Evolutionary conservation across 2,888 invertebrate genomes (phyloP).

Genomic region (Mesochorus sp.): DNA sequence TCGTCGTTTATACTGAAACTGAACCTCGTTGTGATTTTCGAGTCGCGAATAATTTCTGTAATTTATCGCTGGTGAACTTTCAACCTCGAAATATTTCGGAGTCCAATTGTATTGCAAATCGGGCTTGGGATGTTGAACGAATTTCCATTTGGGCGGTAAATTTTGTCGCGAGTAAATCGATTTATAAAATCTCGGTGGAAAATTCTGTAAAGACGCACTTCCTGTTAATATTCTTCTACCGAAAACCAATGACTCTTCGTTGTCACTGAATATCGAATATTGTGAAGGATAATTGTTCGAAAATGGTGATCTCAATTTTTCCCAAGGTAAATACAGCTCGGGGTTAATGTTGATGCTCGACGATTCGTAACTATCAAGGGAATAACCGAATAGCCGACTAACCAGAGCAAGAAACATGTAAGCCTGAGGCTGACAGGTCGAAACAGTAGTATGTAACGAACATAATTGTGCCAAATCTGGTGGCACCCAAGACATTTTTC

Average conservation of each 20-base stretch:
- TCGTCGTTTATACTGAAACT: background rate
- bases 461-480: conserved; percentile 85
- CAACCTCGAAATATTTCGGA: background rate
- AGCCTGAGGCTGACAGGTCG: conserved; percentile 85
- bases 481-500: conserved; percentile 83
- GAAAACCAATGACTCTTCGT: background rate
- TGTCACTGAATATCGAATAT: background rate
- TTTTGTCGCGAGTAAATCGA: background rate
- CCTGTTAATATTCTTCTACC: background rate
- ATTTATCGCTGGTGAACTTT: background rate
- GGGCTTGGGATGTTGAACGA: background rate
- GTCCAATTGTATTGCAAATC: background rate
- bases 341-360: conserved; percentile 2
- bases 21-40: too few species aligned
- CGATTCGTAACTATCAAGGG: conserved; percentile 78
- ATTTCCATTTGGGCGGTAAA: background rate
- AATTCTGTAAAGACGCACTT: background rate
- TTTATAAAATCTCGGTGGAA: background rate
- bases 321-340: conserved; percentile 4
- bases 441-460: conserved; percentile 83
- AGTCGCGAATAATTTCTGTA: background rate
- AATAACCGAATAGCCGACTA: conserved; percentile 84
- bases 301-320: background rate
- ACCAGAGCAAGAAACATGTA: conserved; percentile 85
- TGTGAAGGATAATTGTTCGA: background rate